Evolutionary conservation across 53 echinoderm and acorn worm species (phyloP), one percentile per base, ranked within the genome.

Genomic region (Pentamera pediparva): DNA sequence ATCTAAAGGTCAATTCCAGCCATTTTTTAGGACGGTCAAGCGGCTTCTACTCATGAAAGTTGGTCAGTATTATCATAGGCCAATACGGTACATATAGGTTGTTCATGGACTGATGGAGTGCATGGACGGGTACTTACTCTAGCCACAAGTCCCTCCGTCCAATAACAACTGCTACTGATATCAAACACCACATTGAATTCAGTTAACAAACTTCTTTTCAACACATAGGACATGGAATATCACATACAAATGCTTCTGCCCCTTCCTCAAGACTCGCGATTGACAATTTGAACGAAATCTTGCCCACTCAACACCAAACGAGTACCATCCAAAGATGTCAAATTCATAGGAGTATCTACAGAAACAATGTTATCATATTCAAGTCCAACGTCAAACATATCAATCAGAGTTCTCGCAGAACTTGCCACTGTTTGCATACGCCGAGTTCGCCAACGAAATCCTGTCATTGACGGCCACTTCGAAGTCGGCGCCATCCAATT

Each of bases 371-470:
- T 24, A n/a, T n/a, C n/a, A n/a, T n/a, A n/a, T n/a, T 4, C 9
- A 32, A 32, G 39, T 6, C 36, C 39, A 38, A 64, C 64, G 5
- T 35, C 19, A 22, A 24, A 64, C n/a, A 36, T n/a, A 64, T 64
- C 17, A 64, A 39, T 4, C 19, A 64, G 22, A n/a, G 37, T 33
- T 38, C 22, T 64, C n/a, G 64, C 64, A n/a, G 64, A 32, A 38
- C n/a, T n/a, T n/a, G n/a, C 64, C 64, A 64, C 63, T 63, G 1
- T 63, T 8, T 34, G 62, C 62, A 61, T 61, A 61, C n/a, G n/a
- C n/a, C n/a, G n/a, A n/a, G n/a, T n/a, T n/a, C 3, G 62, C 62
- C 15, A 61, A 20, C 3, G 29, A 2, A 5, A 25, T 19, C n/a
- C 15, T 35, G 1, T 5, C 35, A 61, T 61, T 34, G 6, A 63